Evolutionary conservation across 2,113 vertebrate genomes (phyloP).

Genomic region (Bungarus multicinctus): DNA sequence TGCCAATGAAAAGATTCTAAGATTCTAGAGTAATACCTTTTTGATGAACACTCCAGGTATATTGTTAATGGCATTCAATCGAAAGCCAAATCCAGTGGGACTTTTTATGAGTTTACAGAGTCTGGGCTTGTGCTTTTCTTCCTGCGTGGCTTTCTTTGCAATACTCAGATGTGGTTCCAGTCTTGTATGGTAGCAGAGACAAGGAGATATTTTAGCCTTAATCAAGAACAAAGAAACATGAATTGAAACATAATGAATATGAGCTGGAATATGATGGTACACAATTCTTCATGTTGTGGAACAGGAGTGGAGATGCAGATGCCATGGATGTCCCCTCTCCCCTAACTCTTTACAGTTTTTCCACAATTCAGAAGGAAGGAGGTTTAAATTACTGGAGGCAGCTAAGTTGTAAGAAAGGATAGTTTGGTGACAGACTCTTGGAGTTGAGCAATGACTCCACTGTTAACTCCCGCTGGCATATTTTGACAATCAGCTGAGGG

Average conservation of each 20-base stretch:
- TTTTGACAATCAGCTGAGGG: neutral
- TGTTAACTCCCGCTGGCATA: neutral
- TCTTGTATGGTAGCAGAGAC: slow-evolving; percentile 76
- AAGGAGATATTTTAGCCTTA: slow-evolving; percentile 84
- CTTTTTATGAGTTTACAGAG: slow-evolving; percentile 82
- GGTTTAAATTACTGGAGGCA: neutral
- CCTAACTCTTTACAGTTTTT: neutral
- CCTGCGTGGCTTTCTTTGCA: slow-evolving; percentile 13
- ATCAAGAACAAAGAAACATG: neutral
- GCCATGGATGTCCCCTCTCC: neutral
- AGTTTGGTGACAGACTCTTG: neutral
- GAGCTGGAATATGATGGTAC: neutral
- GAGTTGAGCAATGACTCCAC: neutral
- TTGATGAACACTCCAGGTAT: slow-evolving; percentile 77
- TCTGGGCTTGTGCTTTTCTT: slow-evolving; percentile 77
- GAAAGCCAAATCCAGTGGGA: slow-evolving; percentile 84
- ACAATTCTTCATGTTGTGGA: neutral
- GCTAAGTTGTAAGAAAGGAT: neutral
- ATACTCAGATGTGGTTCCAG: slow-evolving; percentile 44
- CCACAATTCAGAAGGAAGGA: neutral
- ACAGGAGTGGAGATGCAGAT: neutral
- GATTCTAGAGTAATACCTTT: slow-evolving; percentile 72
- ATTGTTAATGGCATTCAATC: slow-evolving; percentile 81
- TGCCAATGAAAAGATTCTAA: neutral
- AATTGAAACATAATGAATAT: neutral